Conservation (phyloP, 2,113 vertebrate genomes). For the Castor canadensis region DNA sequence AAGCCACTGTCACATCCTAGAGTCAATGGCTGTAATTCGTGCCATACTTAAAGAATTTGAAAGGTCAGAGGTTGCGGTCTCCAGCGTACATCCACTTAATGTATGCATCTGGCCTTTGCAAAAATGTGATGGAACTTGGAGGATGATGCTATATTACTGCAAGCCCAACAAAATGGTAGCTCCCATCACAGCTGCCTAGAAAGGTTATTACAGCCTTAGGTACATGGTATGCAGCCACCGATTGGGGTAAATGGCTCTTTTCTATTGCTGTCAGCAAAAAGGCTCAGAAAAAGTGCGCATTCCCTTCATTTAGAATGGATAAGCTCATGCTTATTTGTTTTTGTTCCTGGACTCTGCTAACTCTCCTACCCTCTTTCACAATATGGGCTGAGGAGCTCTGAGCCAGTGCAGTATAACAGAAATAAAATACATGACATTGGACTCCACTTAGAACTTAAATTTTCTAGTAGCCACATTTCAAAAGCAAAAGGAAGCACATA, state of each 20-base stretch:
- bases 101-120: not conserved
- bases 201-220: not conserved
- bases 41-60: not conserved
- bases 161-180: not conserved
- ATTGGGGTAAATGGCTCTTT: not conserved
- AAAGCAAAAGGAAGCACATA: not conserved
- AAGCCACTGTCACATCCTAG: not conserved
- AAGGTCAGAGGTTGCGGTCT: not conserved
- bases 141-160: not conserved
- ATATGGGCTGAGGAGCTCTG: not conserved
- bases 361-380: not conserved
- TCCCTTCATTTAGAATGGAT: not conserved
- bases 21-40: not conserved
- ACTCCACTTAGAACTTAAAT: not conserved
- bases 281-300: not conserved
- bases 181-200: not conserved
- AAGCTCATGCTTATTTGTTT: not conserved
- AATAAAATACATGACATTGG: not conserved
- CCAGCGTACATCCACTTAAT: not conserved
- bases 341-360: not conserved
- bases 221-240: not conserved
- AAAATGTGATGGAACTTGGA: not conserved
- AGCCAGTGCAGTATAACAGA: not conserved
- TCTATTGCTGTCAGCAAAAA: not conserved
- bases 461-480: slow-evolving; percentile 3